Base-by-base conservation (phyloP, 2,888 invertebrate species). In the Stictocephala bisonia region DNA sequence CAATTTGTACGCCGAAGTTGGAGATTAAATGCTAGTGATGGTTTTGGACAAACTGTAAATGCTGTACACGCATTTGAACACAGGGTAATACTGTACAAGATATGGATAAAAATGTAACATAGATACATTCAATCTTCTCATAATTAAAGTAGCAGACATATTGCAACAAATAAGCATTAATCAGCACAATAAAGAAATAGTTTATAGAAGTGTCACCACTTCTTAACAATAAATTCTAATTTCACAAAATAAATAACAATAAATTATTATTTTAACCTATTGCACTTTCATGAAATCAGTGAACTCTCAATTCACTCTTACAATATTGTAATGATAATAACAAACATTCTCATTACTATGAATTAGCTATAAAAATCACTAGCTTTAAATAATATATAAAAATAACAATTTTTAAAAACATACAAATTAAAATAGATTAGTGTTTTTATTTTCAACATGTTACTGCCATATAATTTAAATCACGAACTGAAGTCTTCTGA, bases 181-280 rank as follows among this genome's bases (percentile, higher is more conserved):
- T n/a, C n/a, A 35, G 22, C 41, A 60, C n/a, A 60, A 60, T 41
- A 60, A 40, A 60, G 51, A n/a, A n/a, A n/a, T n/a, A n/a, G n/a
- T n/a, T n/a, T n/a, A n/a, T 56, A 20, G 31, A 56, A 56, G 56
- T 26, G 27, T 22, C 31, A 11, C 22, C 40, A 2, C 24, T 60
- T 31, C 31, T 60, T 29, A 60, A 60, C 60, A 60, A 40, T 40
- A 1, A 60, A n/a, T n/a, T n/a, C n/a, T 60, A 60, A 40, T 60
- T 60, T 60, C 60, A 40, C 60, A 60, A 60, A 60, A n/a, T n/a
- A 48, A 60, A 60, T 31, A 60, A 60, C 60, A 60, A 40, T 60
- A 4, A 60, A 56, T 26, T 29, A 27, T 29, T 29, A 29, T 56
- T 27, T 27, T 29, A 18, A 15, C 11, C 40, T 60, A 60, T 60